Evolutionary conservation across 2,113 vertebrate species (phyloP).

Genomic region (Benitochromis conjunctus): DNA sequence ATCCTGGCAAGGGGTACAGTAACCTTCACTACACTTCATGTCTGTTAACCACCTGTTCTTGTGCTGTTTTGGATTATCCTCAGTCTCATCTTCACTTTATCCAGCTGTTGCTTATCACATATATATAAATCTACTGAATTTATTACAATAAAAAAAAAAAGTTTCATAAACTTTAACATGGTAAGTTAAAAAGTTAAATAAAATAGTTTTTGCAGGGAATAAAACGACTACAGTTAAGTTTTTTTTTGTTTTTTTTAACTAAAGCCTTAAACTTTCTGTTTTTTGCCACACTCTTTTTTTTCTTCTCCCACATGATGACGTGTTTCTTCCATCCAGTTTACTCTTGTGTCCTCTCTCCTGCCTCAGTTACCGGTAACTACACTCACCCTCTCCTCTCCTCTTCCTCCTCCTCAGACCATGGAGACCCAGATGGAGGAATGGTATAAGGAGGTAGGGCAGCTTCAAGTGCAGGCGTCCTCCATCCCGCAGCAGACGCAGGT

Average conservation of each 20-base stretch:
- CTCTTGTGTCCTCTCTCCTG: background rate
- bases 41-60: background rate
- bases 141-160: background rate
- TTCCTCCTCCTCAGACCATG: constrained; percentile 75
- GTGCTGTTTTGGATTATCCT: background rate
- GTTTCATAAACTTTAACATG: background rate
- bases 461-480: constrained; percentile 81
- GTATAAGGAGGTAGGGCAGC: constrained; percentile 85
- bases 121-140: rapidly evolving
- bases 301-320: background rate
- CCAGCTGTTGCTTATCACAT: background rate
- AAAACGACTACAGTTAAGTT: rapidly evolving
- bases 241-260: no score
- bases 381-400: background rate
- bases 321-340: background rate
- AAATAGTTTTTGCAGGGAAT: rapidly evolving
- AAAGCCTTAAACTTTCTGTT: background rate
- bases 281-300: background rate
- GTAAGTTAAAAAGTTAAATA: background rate
- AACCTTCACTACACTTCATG: constrained; percentile 55
- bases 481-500: constrained; percentile 77
- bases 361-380: background rate
- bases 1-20: constrained; percentile 68
- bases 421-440: constrained; percentile 89
- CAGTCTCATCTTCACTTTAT: background rate